Evolutionary conservation across 2,113 vertebrate species (phyloP).

Genomic region (Ptychochromis oligacanthus): DNA sequence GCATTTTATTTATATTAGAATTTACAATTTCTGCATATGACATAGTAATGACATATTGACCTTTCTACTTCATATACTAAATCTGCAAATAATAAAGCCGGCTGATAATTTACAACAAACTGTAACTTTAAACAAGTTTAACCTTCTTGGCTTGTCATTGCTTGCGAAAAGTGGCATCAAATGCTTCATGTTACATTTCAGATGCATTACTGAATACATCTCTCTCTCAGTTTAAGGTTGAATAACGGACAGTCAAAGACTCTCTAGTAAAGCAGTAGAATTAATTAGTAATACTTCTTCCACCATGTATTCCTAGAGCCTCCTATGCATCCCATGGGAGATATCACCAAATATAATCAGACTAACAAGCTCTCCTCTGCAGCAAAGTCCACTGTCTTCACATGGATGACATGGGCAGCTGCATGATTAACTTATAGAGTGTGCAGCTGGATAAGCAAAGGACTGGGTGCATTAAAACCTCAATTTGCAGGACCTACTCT

Average conservation of each 20-base stretch:
- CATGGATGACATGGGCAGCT: slow-evolving; percentile 56
- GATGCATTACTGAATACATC: neutral
- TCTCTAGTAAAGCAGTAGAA: neutral
- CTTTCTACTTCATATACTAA: neutral
- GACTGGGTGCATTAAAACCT: slow-evolving; percentile 29
- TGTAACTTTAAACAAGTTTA: too few relatives aligned
- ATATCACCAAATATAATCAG: slow-evolving; percentile 61
- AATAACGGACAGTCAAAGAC: neutral
- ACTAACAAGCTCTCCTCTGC: slow-evolving; percentile 53
- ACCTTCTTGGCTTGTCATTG: neutral
- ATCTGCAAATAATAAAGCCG: neutral
- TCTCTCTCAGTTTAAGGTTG: neutral
- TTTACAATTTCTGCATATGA: neutral
- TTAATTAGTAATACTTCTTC: neutral
- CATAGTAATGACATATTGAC: neutral
- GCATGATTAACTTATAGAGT: slow-evolving; percentile 51
- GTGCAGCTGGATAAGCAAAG: slow-evolving; percentile 37
- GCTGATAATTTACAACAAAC: neutral
- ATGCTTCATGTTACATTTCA: neutral
- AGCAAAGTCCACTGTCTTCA: slow-evolving; percentile 37
- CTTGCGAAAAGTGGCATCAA: neutral
- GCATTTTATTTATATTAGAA: neutral
- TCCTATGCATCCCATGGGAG: neutral
- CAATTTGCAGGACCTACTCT: neutral
- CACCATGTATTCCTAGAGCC: neutral